Percentiles rank a stretch among this genome's conserved stretches.
These are phyloP conservation scores for Glaucomys volans DNA, from an alignment of 2,113 vertebrate species.

Conservation along the genomic window DNA sequence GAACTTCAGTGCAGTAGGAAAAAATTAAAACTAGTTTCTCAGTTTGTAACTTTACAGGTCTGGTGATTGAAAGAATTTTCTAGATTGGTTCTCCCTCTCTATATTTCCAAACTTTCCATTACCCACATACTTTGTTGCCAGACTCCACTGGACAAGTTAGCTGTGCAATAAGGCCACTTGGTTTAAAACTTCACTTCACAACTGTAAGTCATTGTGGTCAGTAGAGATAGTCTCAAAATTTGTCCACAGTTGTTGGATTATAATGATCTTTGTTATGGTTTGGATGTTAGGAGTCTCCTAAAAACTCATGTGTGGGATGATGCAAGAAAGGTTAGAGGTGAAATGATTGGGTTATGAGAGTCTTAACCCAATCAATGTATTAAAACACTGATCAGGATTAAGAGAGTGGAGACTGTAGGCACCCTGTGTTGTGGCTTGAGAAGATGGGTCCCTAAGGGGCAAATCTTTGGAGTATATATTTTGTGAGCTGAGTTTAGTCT, in stretches of 20 bases:
- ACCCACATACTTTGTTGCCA: neutral
- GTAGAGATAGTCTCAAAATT: neutral
- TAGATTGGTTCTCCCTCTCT: neutral
- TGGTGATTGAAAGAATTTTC: neutral
- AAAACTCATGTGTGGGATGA: too few relatives aligned
- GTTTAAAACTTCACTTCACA: neutral
- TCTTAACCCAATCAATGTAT: too few relatives aligned
- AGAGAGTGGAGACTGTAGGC: too few relatives aligned
- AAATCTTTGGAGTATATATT: too few relatives aligned
- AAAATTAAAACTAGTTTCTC: neutral
- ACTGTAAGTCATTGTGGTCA: neutral
- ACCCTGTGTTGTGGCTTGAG: too few relatives aligned
- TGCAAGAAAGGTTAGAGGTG: too few relatives aligned
- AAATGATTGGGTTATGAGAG: too few relatives aligned
- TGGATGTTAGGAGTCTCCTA: too few relatives aligned
- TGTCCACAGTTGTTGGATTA: neutral
- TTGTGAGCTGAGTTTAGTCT: too few relatives aligned
- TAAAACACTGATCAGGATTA: too few relatives aligned
- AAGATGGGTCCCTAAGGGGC: too few relatives aligned
- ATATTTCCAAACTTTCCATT: neutral
- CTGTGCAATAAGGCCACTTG: neutral
- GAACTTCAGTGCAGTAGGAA: neutral
- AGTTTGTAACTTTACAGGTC: neutral
- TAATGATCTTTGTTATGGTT: neutral
- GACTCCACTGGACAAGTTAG: neutral